phyloP scores from a whole-genome alignment of 92 coral and sea anemone genomes.

The Muricea muricata region DNA sequence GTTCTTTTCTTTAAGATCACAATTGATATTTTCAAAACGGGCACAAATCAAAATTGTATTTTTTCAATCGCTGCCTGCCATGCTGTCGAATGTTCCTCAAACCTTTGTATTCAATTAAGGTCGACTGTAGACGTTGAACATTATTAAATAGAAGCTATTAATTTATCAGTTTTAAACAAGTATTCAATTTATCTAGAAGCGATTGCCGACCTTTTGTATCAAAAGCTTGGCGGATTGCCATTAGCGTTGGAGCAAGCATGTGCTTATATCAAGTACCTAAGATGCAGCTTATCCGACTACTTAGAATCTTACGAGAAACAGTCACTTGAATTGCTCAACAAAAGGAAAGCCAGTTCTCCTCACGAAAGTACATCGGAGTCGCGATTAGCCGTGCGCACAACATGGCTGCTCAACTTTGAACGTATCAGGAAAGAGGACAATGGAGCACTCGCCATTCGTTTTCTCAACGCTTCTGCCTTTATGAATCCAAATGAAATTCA shows the following conservation, averaged over 20 bases:
- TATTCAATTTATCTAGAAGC: too few species aligned
- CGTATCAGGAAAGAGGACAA: conserved; percentile 54
- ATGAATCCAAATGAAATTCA: conserved; percentile 83
- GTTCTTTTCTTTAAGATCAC: too few species aligned
- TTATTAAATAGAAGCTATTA: too few species aligned
- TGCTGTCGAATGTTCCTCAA: too few species aligned
- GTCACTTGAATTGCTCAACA: conserved; percentile 60
- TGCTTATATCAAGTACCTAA: conserved; percentile 65
- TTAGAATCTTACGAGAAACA: conserved; percentile 61
- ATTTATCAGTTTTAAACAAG: too few species aligned
- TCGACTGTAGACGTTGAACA: too few species aligned
- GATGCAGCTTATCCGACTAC: conserved; percentile 57
- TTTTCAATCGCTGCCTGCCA: too few species aligned
- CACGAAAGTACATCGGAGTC: conserved; percentile 66
- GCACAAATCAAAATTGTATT: too few species aligned
- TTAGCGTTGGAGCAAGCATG: conserved; percentile 89
- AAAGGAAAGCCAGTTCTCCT: conserved; percentile 56
- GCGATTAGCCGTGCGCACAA: conserved; percentile 76
- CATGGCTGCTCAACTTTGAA: conserved; percentile 82
- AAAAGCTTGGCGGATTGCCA: conserved; percentile 82
- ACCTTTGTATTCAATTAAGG: too few species aligned
- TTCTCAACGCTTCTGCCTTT: conserved; percentile 80
- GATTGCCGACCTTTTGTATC: conserved; percentile 55
- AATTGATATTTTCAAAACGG: too few species aligned
- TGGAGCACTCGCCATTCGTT: conserved; percentile 59